Evolutionary conservation across 64 coral and sea anemone species (phyloP).

Genomic region (Dendrophyllia cribrosa): DNA sequence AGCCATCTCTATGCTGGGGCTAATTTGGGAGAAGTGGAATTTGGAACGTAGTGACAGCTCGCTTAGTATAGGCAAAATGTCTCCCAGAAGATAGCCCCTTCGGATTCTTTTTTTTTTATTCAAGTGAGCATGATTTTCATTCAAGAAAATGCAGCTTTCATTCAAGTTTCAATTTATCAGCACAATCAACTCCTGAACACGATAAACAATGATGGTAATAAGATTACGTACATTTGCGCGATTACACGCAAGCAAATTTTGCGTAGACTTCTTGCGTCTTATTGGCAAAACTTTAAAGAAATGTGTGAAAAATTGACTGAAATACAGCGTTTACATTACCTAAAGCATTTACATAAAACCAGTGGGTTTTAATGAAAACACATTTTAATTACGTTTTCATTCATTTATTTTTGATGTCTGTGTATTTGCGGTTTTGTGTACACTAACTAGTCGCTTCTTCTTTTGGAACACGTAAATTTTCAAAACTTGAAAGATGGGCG

Average conservation of each 20-base stretch:
- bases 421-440: conserved; percentile 30
- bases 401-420: too few relatives aligned
- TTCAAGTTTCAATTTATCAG: conserved; percentile 48
- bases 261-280: too few relatives aligned
- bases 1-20: conserved; percentile 10
- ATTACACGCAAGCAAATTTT: conserved; percentile 25
- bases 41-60: conserved; percentile 31
- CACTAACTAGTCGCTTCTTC: conserved; percentile 51
- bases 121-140: conserved; percentile 42
- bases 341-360: conserved; percentile 44
- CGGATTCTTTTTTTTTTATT: conserved; percentile 33
- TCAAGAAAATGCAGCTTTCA: conserved; percentile 43
- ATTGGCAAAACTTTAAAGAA: conserved; percentile 53
- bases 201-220: conserved; percentile 52
- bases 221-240: conserved; percentile 40
- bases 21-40: conserved; percentile 32
- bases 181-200: conserved; percentile 19
- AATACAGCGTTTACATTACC: conserved; percentile 42
- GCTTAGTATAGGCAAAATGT: conserved; percentile 27
- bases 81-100: conserved; percentile 20
- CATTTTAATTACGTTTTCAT: conserved; percentile 52
- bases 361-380: conserved; percentile 40
- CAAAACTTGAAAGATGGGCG: conserved; percentile 39
- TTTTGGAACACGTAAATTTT: conserved; percentile 46
- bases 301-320: conserved; percentile 17